These are phyloP conservation scores for Pantala flavescens DNA, from an alignment of 1,140 invertebrate genomes.

Conservation along the genomic window DNA sequence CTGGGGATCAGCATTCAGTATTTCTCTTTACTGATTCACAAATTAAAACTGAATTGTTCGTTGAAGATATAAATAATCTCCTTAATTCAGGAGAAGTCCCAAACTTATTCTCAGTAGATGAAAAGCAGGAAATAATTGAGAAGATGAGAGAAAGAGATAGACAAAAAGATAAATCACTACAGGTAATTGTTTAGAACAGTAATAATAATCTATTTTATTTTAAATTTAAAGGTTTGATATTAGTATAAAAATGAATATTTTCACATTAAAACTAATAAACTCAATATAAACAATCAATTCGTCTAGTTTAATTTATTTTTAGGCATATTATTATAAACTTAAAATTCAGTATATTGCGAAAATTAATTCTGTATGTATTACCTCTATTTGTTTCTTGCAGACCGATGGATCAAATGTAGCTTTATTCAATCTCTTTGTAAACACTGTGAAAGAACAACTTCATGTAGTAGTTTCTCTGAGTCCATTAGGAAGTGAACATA, in stretches of 20 bases:
- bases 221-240: background rate
- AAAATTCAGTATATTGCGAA: no score
- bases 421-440: constrained; percentile 87
- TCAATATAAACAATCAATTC: no score
- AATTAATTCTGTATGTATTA: no score
- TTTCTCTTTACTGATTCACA: constrained; percentile 86
- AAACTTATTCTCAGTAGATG: constrained; percentile 78
- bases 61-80: constrained; percentile 91
- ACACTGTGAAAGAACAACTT: constrained; percentile 81
- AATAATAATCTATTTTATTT: background rate
- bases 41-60: constrained; percentile 83
- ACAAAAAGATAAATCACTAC: constrained; percentile 76
- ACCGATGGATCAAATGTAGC: constrained; percentile 84
- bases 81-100: constrained; percentile 89
- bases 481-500: constrained; percentile 75
- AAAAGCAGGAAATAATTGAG: constrained; percentile 86
- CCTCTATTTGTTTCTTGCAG: constrained; percentile 32
- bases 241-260: background rate
- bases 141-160: constrained; percentile 87
- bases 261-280: background rate
- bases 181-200: constrained; percentile 34
- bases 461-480: constrained; percentile 90
- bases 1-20: constrained; percentile 72
- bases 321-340: no score
- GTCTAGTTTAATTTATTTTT: no score